phyloP scores from a whole-genome alignment of 2,888 invertebrate species.

The Phrixothrix hirtus region DNA sequence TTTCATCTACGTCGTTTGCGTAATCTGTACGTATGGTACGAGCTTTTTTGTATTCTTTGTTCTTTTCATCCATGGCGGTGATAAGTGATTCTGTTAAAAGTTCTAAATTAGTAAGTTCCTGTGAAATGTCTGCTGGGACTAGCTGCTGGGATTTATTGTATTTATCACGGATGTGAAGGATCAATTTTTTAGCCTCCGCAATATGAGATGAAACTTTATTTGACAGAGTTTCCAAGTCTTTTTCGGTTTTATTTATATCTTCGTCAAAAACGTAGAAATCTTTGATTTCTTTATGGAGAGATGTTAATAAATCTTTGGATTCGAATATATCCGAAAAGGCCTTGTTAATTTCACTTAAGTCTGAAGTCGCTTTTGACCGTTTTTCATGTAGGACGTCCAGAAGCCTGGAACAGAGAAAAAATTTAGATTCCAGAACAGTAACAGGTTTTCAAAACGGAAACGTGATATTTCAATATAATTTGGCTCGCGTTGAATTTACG shows the following conservation, averaged over 20 bases:
- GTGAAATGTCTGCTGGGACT: conserved; percentile 75
- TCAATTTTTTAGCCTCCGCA: conserved; percentile 62
- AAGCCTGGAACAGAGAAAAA: conserved; percentile 65
- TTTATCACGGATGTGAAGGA: conserved; percentile 63
- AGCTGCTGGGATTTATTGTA: conserved; percentile 67
- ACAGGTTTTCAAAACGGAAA: conserved; percentile 5
- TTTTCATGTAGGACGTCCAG: conserved; percentile 77
- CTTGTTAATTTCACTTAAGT: conserved; percentile 76
- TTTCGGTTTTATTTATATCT: conserved; percentile 67
- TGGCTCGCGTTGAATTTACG: conserved; percentile 15
- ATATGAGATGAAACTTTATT: conserved; percentile 63
- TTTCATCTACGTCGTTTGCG: conserved; percentile 74
- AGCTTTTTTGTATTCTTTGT: conserved; percentile 84
- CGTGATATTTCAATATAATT: conserved; percentile 10
- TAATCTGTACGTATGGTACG: conserved; percentile 82
- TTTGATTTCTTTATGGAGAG: conserved; percentile 67
- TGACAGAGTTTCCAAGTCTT: conserved; percentile 63
- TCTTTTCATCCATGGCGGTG: conserved; percentile 84
- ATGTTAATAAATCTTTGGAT: conserved; percentile 69
- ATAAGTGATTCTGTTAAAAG: conserved; percentile 77
- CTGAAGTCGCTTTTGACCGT: conserved; percentile 72
- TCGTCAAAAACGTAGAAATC: conserved; percentile 79
- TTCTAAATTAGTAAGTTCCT: conserved; percentile 81
- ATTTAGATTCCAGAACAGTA: background rate
- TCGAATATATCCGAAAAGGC: conserved; percentile 71